These are phyloP conservation scores for Ficedula albicollis DNA, from an alignment of 2,797 vertebrate species.

Conservation along the genomic window DNA sequence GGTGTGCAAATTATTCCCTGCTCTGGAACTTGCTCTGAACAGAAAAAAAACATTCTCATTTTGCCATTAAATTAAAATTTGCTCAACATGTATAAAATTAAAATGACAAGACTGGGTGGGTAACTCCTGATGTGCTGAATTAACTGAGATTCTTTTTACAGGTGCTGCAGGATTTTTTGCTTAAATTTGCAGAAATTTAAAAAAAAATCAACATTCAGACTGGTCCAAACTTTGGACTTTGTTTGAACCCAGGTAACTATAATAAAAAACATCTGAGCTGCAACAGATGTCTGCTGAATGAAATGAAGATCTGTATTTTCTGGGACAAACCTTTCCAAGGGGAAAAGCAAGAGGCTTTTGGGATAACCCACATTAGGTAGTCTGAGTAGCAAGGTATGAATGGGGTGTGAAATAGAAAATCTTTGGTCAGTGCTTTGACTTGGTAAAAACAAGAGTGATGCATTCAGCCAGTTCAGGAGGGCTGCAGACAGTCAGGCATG, in stretches of 20 bases:
- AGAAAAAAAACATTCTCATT: not conserved
- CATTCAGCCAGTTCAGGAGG: not conserved
- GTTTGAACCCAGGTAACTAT: not conserved
- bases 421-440: not conserved
- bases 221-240: not conserved
- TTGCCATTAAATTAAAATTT: not conserved
- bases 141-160: not conserved
- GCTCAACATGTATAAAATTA: not conserved
- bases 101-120: not conserved
- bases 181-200: not conserved
- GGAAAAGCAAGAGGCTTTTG: not conserved
- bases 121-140: not conserved
- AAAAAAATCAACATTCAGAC: not conserved
- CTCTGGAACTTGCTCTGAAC: not conserved
- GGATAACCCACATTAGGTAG: rapidly evolving
- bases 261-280: not conserved
- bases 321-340: not conserved
- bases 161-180: not conserved
- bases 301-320: not conserved
- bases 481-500: not conserved
- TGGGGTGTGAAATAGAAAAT: not conserved
- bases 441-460: not conserved
- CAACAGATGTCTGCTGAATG: rapidly evolving
- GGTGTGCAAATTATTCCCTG: not conserved
- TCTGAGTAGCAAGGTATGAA: not conserved